Evolutionary conservation across 2,888 invertebrate species (phyloP), one percentile per base, ranked within the genome.

Genomic region (Suillia variegata): DNA sequence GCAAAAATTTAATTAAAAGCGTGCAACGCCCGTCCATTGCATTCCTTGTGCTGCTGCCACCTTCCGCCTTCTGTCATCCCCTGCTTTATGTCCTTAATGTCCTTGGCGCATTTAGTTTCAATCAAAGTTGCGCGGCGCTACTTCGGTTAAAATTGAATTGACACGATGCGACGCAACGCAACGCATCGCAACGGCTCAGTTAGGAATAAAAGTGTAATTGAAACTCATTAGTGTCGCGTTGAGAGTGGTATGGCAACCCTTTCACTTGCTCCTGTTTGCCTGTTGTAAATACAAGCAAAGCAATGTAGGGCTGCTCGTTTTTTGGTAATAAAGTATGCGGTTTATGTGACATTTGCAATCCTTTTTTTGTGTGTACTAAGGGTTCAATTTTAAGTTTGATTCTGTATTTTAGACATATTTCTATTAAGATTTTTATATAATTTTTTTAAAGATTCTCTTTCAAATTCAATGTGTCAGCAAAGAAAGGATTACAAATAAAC

Each of bases 181-280:
- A 10, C 26, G 26, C 26, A 26, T 10, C 26, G 6, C 26, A 26
- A 26, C 26, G 5, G n/a, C n/a, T 13, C 18, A 56, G 64, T 34
- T 42, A 18, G 18, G 26, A 21, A 6, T 51, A 21, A 42, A 24
- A 50, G 51, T 61, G 72, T 75, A 75, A 75, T 72, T 73, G 72
- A 72, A 72, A 72, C 72, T 72, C 72, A 72, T 72, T 72, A 75
- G 75, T 68, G 75, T 69, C 70, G 67, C 69, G 68, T 75, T 72
- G 74, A 71, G 75, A 67, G 70, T 12, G 31, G 31, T 12, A 5
- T n/a, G n/a, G n/a, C 15, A 31, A 31, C 31, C 31, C 31, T 31
- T 31, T 31, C 31, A 31, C 12, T 31, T 31, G 6, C 31, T 31
- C 6, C 31, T 31, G 31, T 31, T 26, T 58, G 24, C 42, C 24